Percentiles rank a stretch among this genome's conserved stretches.
Evolutionary conservation across 1,140 invertebrate genomes (phyloP).

Genomic region (Sitobion miscanthi): DNA sequence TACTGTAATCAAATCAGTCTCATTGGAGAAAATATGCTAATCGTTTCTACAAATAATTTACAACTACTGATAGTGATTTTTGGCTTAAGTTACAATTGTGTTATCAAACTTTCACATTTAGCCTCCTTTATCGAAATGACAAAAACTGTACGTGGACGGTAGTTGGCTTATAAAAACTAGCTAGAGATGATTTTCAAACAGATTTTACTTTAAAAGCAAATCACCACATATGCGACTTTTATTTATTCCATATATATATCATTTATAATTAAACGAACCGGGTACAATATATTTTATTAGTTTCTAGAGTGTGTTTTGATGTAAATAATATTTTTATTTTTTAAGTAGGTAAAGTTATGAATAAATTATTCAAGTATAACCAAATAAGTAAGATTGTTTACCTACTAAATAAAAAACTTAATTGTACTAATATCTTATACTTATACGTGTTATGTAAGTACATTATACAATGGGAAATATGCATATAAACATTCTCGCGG

Average conservation of each 20-base stretch:
- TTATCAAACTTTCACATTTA: conserved; percentile 56
- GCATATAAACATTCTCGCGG: neutral
- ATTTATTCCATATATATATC: neutral
- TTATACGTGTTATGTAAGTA: neutral
- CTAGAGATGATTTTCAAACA: neutral
- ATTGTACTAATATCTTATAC: neutral
- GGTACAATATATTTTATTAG: neutral
- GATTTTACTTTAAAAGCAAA: neutral
- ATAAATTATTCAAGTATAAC: neutral
- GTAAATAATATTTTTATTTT: neutral
- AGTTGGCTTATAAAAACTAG: neutral
- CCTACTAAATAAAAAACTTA: neutral
- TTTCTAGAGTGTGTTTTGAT: neutral
- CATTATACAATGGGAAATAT: neutral
- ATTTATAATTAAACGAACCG: neutral
- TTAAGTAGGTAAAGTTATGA: neutral
- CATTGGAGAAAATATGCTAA: neutral
- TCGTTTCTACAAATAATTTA: conserved; percentile 23
- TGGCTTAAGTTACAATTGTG: neutral
- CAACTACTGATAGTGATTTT: neutral
- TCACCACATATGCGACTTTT: neutral
- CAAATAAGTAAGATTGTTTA: neutral
- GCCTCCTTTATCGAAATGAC: conserved; percentile 43
- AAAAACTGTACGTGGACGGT: neutral
- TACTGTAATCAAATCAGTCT: neutral